Percentiles rank a stretch among this genome's conserved stretches.
Conservation (phyloP, 2,797 vertebrate species). For the Falco berigora region DNA sequence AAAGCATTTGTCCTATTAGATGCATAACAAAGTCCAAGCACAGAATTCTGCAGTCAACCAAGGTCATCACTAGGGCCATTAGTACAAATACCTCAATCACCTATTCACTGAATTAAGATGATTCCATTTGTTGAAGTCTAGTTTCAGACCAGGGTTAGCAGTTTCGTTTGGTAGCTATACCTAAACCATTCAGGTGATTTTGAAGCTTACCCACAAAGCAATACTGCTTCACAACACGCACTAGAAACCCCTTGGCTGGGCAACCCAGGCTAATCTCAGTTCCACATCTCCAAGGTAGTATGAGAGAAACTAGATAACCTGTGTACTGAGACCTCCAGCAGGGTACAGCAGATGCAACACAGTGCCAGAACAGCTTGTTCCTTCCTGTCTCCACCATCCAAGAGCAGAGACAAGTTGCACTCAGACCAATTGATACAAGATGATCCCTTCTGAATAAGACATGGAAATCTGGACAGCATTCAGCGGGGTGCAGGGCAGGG, state of each 20-base stretch:
- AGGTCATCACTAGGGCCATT: too few species aligned
- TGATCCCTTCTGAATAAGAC: background rate
- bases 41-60: background rate
- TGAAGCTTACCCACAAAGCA: background rate
- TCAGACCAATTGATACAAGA: fast-evolving
- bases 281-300: background rate
- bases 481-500: background rate
- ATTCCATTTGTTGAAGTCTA: background rate
- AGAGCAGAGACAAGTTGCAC: background rate
- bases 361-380: background rate
- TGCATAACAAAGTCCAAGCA: background rate
- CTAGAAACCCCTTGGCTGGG: background rate
- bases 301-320: background rate
- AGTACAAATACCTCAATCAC: background rate
- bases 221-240: background rate
- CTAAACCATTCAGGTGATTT: background rate
- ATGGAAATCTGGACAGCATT: background rate
- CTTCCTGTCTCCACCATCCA: background rate
- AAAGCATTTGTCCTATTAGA: background rate
- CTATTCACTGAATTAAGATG: background rate
- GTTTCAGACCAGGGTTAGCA: background rate
- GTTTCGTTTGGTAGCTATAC: background rate
- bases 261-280: background rate
- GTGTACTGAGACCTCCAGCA: background rate
- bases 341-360: background rate